These are phyloP conservation scores for Hippoglossus hippoglossus DNA, from an alignment of 2,797 vertebrate species.

Conservation along the genomic window DNA sequence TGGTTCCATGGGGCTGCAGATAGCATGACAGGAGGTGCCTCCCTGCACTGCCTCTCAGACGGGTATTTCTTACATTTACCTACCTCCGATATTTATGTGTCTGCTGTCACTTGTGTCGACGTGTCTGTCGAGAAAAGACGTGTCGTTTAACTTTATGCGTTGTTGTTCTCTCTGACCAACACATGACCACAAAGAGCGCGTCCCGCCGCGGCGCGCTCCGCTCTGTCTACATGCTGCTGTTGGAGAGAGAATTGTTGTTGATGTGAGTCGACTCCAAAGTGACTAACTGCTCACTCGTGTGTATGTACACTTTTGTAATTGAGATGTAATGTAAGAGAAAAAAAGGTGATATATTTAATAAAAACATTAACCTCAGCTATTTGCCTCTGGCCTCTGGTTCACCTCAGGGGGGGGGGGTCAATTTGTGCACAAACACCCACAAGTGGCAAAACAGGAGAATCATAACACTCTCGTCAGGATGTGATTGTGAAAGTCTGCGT, in stretches of 20 bases:
- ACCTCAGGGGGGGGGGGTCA: constrained; percentile 16
- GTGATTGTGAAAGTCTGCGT: constrained; percentile 50
- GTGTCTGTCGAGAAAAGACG: constrained; percentile 52
- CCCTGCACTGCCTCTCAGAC: constrained; percentile 69
- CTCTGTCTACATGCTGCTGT: constrained; percentile 79
- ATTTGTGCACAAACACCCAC: constrained; percentile 29
- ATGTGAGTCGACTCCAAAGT: constrained; percentile 80
- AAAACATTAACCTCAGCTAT: constrained; percentile 77
- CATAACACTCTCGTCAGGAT: constrained; percentile 38
- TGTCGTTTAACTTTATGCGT: constrained; percentile 55
- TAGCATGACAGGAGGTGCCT: constrained; percentile 59
- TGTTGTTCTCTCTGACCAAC: constrained; percentile 69
- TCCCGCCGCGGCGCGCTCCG: constrained; percentile 27
- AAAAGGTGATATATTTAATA: constrained; percentile 84
- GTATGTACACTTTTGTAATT: constrained; percentile 82
- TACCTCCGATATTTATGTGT: constrained; percentile 81
- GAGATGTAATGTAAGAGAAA: constrained; percentile 75
- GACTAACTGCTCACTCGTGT: constrained; percentile 76
- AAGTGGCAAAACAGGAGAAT: constrained; percentile 34
- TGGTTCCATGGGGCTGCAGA: constrained; percentile 71
- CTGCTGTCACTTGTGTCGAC: constrained; percentile 67
- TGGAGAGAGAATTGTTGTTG: constrained; percentile 68
- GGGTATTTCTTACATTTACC: constrained; percentile 81
- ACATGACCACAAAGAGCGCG: constrained; percentile 70
- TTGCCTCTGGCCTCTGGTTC: constrained; percentile 31